phyloP scores from a whole-genome alignment of 2,797 vertebrate genomes.

The Anniella stebbinsi region DNA sequence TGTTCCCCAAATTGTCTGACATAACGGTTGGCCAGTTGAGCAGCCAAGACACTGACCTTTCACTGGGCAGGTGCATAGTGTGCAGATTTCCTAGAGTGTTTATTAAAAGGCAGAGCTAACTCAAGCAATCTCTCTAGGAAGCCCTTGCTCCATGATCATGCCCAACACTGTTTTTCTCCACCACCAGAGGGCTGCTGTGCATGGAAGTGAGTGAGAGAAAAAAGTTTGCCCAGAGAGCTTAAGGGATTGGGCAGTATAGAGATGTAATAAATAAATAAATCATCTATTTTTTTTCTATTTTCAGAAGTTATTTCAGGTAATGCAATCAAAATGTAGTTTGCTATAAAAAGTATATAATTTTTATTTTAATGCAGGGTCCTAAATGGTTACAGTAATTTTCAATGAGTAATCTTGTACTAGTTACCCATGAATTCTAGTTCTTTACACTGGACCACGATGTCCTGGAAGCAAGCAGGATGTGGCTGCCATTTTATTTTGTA shows the following conservation, averaged over 20 bases:
- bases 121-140: no score
- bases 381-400: not conserved
- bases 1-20: not conserved
- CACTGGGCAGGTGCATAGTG: not conserved
- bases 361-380: not conserved
- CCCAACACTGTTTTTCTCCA: not conserved
- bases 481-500: no score
- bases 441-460: no score
- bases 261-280: no score
- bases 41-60: not conserved
- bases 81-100: not conserved
- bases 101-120: no score
- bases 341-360: not conserved
- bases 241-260: no score
- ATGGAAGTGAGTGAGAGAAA: not conserved
- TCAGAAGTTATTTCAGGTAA: not conserved
- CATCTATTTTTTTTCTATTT: not conserved
- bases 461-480: no score
- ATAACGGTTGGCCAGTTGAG: not conserved
- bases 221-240: no score
- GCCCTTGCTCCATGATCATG: not conserved
- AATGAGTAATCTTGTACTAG: not conserved
- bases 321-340: not conserved
- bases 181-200: no score
- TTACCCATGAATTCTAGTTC: not conserved